Conservation (phyloP, 1,140 invertebrate genomes). For the Homarus americanus region DNA sequence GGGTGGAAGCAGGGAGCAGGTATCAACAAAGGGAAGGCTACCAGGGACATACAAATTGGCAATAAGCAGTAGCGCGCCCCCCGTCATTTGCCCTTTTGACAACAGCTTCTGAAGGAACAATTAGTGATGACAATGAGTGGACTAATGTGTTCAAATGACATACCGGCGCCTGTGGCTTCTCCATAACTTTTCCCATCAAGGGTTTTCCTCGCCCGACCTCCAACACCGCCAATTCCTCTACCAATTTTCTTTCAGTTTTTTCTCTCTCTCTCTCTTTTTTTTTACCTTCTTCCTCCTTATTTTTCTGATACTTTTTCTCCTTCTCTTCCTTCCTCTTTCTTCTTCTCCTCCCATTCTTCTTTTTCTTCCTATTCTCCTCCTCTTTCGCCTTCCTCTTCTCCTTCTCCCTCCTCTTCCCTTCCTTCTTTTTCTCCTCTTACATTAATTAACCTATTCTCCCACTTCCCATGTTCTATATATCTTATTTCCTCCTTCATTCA, state of each 20-base stretch:
- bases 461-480: neutral
- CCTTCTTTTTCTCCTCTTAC: neutral
- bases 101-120: constrained; percentile 8
- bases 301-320: neutral
- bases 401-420: neutral
- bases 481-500: neutral
- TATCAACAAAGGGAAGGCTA: neutral
- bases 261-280: too few relatives aligned
- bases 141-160: constrained; percentile 48
- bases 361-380: neutral
- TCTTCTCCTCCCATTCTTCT: neutral
- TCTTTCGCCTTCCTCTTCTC: neutral
- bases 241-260: too few relatives aligned
- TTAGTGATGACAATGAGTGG: constrained; percentile 39
- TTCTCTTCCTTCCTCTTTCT: neutral
- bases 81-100: neutral
- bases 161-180: neutral
- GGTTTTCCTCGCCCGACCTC: neutral
- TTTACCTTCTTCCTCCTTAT: neutral
- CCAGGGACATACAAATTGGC: constrained; percentile 4
- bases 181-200: constrained; percentile 25
- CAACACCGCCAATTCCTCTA: neutral
- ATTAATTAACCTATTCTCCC: neutral
- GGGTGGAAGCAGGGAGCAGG: neutral
- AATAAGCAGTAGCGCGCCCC: neutral